Percentiles rank a stretch among this genome's conserved stretches.
Conservation (phyloP, 1,140 invertebrate genomes). For the Pseudomyrmex flavicornis region DNA sequence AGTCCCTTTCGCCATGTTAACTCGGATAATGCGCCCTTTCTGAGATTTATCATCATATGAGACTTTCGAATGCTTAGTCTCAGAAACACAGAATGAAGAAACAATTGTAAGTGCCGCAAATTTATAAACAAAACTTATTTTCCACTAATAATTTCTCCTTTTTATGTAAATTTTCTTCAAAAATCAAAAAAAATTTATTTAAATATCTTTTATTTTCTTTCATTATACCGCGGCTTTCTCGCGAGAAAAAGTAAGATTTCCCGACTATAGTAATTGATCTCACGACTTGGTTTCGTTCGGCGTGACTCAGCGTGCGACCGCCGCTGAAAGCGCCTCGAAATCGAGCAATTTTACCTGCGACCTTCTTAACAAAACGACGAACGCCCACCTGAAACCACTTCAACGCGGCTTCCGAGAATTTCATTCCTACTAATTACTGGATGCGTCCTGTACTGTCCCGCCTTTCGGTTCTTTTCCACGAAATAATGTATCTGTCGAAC, state of each 20-base stretch:
- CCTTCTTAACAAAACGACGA: conserved; percentile 47
- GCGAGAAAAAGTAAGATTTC: conserved; percentile 51
- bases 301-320: conserved; percentile 24
- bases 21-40: conserved; percentile 31
- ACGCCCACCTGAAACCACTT: conserved; percentile 21
- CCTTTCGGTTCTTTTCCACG: conserved; percentile 29
- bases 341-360: conserved; percentile 48
- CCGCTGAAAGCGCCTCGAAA: conserved; percentile 40
- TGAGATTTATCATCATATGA: background rate
- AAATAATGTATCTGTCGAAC: conserved; percentile 21
- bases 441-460: conserved; percentile 14
- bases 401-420: conserved; percentile 39
- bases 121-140: background rate
- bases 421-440: conserved; percentile 43
- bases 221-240: conserved; percentile 49
- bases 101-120: background rate
- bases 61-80: conserved; percentile 33
- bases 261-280: conserved; percentile 41
- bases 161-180: background rate
- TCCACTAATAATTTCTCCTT: background rate
- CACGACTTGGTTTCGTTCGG: conserved; percentile 33
- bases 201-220: conserved; percentile 3
- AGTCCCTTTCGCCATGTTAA: conserved; percentile 28
- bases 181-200: background rate
- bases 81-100: conserved; percentile 14